Evolutionary conservation across 2,888 invertebrate genomes (phyloP).

Genomic region (Dione vanillae): DNA sequence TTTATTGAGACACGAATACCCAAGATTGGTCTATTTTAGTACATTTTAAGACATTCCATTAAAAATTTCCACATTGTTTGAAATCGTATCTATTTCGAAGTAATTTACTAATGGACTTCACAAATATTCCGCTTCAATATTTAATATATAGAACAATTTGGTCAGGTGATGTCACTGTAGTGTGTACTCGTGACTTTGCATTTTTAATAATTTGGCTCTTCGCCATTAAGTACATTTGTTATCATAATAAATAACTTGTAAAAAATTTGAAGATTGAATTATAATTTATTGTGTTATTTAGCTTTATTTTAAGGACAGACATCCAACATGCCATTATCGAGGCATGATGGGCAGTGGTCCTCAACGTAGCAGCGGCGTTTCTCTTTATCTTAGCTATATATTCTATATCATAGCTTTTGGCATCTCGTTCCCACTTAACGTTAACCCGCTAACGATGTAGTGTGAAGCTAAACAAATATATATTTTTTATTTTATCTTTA

Average conservation of each 20-base stretch:
- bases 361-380: too few species aligned
- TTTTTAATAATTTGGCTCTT: background rate
- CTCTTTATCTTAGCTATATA: too few species aligned
- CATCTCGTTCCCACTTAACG: too few species aligned
- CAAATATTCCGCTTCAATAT: background rate
- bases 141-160: background rate
- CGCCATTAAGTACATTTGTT: slow-evolving; percentile 1
- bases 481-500: too few species aligned
- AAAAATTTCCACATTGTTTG: background rate
- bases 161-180: slow-evolving; percentile 7
- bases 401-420: too few species aligned
- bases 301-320: too few species aligned
- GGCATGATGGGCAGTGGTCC: too few species aligned
- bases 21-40: background rate
- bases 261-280: background rate
- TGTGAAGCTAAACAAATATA: too few species aligned
- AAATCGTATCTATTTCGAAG: background rate
- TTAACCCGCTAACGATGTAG: too few species aligned
- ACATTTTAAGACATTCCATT: background rate
- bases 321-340: too few species aligned
- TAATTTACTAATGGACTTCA: background rate
- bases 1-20: background rate
- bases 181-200: slow-evolving; percentile 2
- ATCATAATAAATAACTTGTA: background rate
- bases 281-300: too few species aligned